Evolutionary conservation across 2,797 vertebrate species (phyloP).

Genomic region (Myotis vivesi): DNA sequence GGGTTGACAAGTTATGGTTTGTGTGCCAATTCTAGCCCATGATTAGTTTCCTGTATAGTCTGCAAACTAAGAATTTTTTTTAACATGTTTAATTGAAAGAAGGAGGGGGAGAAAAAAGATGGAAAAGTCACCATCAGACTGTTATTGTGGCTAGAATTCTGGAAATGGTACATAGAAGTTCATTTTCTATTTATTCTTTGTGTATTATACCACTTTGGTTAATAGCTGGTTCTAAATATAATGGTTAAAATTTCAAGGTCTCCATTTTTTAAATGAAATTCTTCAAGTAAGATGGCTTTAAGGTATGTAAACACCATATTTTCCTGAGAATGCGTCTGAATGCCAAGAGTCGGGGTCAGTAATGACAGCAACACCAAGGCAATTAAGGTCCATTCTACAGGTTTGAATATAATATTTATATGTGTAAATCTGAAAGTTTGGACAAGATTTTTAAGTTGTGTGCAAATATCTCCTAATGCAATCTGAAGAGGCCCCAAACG

Average conservation of each 20-base stretch:
- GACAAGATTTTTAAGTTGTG: slow-evolving; percentile 84
- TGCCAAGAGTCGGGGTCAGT: slow-evolving; percentile 76
- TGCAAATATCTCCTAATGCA: slow-evolving; percentile 81
- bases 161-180: neutral
- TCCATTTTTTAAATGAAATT: slow-evolving; percentile 83
- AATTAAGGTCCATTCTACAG: neutral
- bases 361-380: neutral
- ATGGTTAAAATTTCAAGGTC: slow-evolving; percentile 84
- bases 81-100: neutral
- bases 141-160: neutral
- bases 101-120: neutral
- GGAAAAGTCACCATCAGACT: neutral
- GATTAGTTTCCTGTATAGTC: neutral
- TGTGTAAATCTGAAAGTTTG: slow-evolving; percentile 83
- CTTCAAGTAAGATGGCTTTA: slow-evolving; percentile 82
- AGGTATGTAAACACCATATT: slow-evolving; percentile 81
- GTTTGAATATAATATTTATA: neutral
- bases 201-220: slow-evolving; percentile 64
- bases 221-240: slow-evolving; percentile 78
- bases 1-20: neutral
- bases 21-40: neutral
- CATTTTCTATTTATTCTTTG: slow-evolving; percentile 33
- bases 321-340: slow-evolving; percentile 73
- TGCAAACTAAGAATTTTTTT: neutral
- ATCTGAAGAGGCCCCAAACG: slow-evolving; percentile 84